Evolutionary conservation across 1,140 invertebrate species (phyloP).

Genomic region (Armadillidium nasatum): DNA sequence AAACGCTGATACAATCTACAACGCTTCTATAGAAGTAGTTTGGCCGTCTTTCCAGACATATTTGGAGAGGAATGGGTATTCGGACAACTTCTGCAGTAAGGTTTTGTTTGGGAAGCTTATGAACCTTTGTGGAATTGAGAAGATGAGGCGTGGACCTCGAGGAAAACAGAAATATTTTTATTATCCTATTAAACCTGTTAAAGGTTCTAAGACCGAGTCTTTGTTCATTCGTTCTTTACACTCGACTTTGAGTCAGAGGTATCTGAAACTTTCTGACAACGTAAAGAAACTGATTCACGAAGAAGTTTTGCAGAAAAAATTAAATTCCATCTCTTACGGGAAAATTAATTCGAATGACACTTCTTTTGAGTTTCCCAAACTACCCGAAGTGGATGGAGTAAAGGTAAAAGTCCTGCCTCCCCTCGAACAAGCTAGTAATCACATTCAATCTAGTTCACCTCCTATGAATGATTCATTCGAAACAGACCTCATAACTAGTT

Average conservation of each 20-base stretch:
- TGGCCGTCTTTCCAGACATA: conserved; percentile 21
- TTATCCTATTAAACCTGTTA: conserved; percentile 1
- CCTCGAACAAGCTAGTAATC: not conserved
- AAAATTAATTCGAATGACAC: not conserved
- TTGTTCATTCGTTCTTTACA: not conserved
- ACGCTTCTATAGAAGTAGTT: conserved; percentile 19
- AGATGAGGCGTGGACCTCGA: conserved; percentile 18
- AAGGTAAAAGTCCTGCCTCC: not conserved
- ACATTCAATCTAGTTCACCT: not conserved
- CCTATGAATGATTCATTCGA: not conserved
- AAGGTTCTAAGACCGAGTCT: conserved; percentile 11
- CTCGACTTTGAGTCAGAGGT: not conserved
- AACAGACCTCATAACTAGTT: too few species aligned
- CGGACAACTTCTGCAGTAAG: conserved; percentile 26
- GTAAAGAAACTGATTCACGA: not conserved
- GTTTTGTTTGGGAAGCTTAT: conserved; percentile 19
- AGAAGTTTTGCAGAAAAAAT: not conserved
- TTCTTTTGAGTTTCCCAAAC: not conserved
- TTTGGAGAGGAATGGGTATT: conserved; percentile 22
- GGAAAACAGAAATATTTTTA: conserved; percentile 23
- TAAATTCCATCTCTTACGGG: too few species aligned
- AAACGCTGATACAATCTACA: conserved; percentile 10
- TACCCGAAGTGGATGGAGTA: not conserved
- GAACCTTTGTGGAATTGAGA: conserved; percentile 3
- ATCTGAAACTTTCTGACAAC: not conserved